These are phyloP conservation scores for Drosophila mayaguana DNA, from an alignment of 2,888 invertebrate genomes.

Conservation along the genomic window DNA sequence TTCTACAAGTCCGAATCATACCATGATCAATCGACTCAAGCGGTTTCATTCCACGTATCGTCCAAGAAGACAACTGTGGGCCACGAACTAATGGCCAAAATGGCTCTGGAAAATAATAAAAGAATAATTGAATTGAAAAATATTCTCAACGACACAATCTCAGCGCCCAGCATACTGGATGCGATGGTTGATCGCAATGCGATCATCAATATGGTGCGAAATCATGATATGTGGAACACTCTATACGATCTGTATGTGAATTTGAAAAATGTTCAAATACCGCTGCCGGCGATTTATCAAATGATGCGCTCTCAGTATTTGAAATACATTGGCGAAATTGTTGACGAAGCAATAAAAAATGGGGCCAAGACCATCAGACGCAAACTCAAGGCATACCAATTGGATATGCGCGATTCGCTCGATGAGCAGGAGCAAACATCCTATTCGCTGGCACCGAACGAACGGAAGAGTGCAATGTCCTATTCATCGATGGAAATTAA, in stretches of 20 bases:
- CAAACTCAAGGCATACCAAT: not conserved
- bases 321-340: slow-evolving; percentile 24
- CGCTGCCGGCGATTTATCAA: not conserved
- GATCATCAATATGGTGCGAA: slow-evolving; percentile 11
- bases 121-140: not conserved
- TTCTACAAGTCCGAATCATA: no score
- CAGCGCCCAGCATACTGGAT: slow-evolving; percentile 23
- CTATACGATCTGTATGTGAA: slow-evolving; percentile 31
- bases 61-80: not conserved
- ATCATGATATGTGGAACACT: slow-evolving; percentile 56
- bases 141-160: slow-evolving; percentile 33
- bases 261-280: slow-evolving; percentile 20
- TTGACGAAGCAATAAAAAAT: not conserved
- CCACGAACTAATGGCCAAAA: accelerated
- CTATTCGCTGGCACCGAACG: no score
- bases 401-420: not conserved
- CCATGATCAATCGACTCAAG: no score
- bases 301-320: slow-evolving; percentile 43
- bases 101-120: accelerated
- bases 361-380: slow-evolving; percentile 6
- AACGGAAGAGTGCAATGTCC: not conserved
- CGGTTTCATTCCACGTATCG: not conserved
- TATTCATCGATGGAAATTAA: not conserved
- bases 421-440: not conserved
- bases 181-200: not conserved